A percentile compares a stretch with the other conserved stretches of the same genome.
phyloP scores from a whole-genome alignment of 2,888 invertebrate genomes.

The Synergus umbraculus region DNA sequence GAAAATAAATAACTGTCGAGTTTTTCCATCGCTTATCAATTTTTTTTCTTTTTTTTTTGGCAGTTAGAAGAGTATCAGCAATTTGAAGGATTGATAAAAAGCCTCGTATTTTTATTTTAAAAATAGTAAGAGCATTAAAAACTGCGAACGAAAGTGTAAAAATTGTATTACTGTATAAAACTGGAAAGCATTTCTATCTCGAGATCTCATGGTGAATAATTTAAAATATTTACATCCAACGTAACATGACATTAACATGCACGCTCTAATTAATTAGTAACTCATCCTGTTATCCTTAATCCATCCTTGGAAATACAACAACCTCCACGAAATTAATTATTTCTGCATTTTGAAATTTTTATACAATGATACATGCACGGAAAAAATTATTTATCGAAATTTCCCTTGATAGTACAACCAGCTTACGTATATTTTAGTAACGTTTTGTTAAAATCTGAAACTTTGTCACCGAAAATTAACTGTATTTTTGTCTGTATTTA shows the following conservation, averaged over 20 bases:
- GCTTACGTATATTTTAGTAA: too few relatives aligned
- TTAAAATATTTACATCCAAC: slow-evolving; percentile 21
- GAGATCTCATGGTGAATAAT: slow-evolving; percentile 32
- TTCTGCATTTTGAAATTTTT: background rate
- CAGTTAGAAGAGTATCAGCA: too few relatives aligned
- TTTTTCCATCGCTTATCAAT: too few relatives aligned
- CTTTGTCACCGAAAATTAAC: background rate
- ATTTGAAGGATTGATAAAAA: too few relatives aligned
- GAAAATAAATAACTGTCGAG: too few relatives aligned
- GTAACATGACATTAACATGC: slow-evolving; percentile 5
- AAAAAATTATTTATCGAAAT: too few relatives aligned
- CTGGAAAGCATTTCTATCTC: slow-evolving; percentile 1
- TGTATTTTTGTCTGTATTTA: background rate
- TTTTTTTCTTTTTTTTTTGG: too few relatives aligned
- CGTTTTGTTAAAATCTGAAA: too few relatives aligned
- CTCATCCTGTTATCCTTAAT: slow-evolving; percentile 1
- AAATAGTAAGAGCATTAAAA: background rate
- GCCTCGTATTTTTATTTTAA: background rate
- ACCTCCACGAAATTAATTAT: background rate
- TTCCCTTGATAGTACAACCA: too few relatives aligned
- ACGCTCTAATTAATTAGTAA: slow-evolving; percentile 13
- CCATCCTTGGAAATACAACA: slow-evolving; percentile 8
- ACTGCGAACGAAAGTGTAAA: background rate
- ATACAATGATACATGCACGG: too few relatives aligned
- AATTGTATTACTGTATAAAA: background rate